Evolutionary conservation across 2,797 vertebrate genomes (phyloP), one percentile per base, ranked within the genome.

Genomic region (Eulemur rubriventer): DNA sequence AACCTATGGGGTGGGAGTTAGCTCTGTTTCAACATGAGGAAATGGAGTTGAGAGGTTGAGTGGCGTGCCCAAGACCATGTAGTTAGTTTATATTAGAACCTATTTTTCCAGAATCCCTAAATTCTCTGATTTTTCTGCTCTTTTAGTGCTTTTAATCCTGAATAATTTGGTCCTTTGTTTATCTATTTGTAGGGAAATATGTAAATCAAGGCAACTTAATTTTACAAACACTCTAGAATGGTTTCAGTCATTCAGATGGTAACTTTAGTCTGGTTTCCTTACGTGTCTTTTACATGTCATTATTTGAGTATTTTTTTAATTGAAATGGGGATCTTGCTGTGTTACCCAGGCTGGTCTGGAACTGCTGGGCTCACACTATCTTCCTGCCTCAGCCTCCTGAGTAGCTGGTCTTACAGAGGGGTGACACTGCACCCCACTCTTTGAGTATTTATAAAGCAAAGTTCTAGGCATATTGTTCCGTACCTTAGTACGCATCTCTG

Each of bases 371-470:
- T 52, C 20, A 52, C 52, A 10, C 6, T 7, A 7, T 76, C 75
- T 35, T 12, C 75, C 33, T 22, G 22, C 33, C 33, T 52, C 33
- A 76, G 48, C 20, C 33, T 76, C 48, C 20, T 13, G n/a, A 52
- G 7, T 18, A 46, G 70, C 70, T 73, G 41, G 28, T 28, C 14
- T 76, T 52, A 52, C 6, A 52, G 50, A 52, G n/a, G 7, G 57
- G 4, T 16, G 50, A 79, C 8, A 35, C 50, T 6, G n/a, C 22
- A 69, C 76, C 50, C 35, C 22, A 38, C 41, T 17, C 59, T 43
- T 61, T 38, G 50, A 80, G 35, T 69, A 50, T 57, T 97, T 93
- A 93, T 81, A 94, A 95, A 84, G 75, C 76, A 92, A 69, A 69
- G 41, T 87, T 70, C 35, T 72, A 91, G 30, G 85, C 13, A 28